Evolutionary conservation across 2,888 invertebrate genomes (phyloP), one percentile per base, ranked within the genome.

Genomic region (Drosophila nr. medialis): DNA sequence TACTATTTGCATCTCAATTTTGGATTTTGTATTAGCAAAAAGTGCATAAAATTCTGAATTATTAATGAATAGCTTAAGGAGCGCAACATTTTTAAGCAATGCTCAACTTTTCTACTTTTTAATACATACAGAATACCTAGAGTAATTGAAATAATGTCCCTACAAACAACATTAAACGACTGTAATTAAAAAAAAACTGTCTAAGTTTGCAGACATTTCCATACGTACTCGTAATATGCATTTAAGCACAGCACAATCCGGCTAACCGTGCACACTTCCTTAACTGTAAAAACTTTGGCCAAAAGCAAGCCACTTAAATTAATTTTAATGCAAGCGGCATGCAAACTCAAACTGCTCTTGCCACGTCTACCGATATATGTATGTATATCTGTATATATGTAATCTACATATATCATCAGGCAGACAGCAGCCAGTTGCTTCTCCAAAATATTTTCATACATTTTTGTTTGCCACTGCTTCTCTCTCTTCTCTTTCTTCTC

Each of bases 221-320:
- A 40, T 62, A 58, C 56, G 77, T 75, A 81, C 89, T 72, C 56
- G 77, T 75, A 81, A 83, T 72, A 77, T 72, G 70, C 66, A 69
- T 80, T 80, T 80, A 63, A 85, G 64, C 42, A n/a, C 45, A 42
- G 11, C 30, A 38, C 32, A 59, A n/a, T 21, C 40, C 29, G 29
- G 59, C 34, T 21, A 58, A 40, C 48, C 63, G 56, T 67, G 62
- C 64, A 49, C 58, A 64, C 58, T 69, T 67, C 56, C 70, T 65
- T 48, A 73, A 64, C 86, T 64, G 51, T 62, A 59, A 61, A 75
- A 89, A 68, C 66, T 83, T 83, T 84, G 82, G 75, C 78, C 84
- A 75, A 77, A 75, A 75, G 81, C 84, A 77, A 86, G 77, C 78
- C 89, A 83, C 71, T 83, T 86, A 75, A 83, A 89, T 89, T 83